Conservation (phyloP, 2,113 vertebrate species). For the Urocolius indicus region DNA sequence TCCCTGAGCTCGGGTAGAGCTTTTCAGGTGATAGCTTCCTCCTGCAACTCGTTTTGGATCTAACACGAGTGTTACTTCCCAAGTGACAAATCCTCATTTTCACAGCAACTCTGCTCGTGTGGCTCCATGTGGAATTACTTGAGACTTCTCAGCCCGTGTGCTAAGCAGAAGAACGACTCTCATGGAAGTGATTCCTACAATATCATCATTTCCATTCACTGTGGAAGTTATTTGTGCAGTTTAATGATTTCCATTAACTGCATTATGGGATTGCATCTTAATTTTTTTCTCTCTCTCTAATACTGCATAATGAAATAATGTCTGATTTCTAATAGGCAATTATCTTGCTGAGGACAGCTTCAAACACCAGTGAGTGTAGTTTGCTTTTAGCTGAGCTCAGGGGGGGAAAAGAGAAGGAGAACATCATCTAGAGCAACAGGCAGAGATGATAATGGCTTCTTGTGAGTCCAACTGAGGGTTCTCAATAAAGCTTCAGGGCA, state of each 20-base stretch:
- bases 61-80: not conserved
- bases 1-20: not conserved
- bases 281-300: constrained; percentile 2
- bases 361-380: not conserved
- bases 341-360: constrained; percentile 22
- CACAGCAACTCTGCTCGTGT: not conserved
- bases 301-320: constrained; percentile 46
- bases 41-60: not conserved
- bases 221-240: not conserved
- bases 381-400: not conserved
- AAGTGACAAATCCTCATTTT: constrained; percentile 26
- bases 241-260: constrained; percentile 45
- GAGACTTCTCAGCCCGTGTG: constrained; percentile 24
- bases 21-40: not conserved
- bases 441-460: not conserved
- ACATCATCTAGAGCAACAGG: not conserved
- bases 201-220: constrained; percentile 47
- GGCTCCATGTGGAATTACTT: constrained; percentile 1
- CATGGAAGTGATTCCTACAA: constrained; percentile 31
- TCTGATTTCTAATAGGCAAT: constrained; percentile 38
- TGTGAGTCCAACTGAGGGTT: not conserved
- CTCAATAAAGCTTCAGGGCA: not conserved
- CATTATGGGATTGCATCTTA: not conserved
- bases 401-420: not conserved
- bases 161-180: constrained; percentile 29